A percentile compares a stretch with the other conserved stretches of the same genome.
phyloP scores from a whole-genome alignment of 1,140 invertebrate genomes.

The Tenebrio molitor region DNA sequence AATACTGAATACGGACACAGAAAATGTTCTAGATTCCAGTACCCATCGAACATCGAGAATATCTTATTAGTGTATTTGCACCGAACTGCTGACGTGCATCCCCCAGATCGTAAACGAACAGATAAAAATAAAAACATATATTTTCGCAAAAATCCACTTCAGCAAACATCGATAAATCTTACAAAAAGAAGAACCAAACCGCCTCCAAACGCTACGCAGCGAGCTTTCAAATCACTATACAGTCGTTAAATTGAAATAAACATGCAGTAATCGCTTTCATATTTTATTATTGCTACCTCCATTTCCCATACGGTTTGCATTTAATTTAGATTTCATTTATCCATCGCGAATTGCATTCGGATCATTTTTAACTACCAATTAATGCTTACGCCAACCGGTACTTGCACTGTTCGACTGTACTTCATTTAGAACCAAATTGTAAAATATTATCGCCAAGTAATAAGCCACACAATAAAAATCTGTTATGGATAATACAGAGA shows the following conservation, averaged over 20 bases:
- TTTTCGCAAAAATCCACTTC: not conserved
- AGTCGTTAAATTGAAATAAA: not conserved
- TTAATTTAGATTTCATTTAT: conserved; percentile 8
- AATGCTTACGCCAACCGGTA: too few relatives aligned
- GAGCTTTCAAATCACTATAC: too few relatives aligned
- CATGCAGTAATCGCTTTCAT: not conserved
- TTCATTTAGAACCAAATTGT: conserved; percentile 14
- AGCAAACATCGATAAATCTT: conserved; percentile 14
- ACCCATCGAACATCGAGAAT: conserved; percentile 34
- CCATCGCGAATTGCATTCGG: not conserved
- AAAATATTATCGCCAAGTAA: conserved; percentile 9
- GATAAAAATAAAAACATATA: conserved; percentile 7
- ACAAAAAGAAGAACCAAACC: not conserved
- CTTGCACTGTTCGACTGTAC: too few relatives aligned
- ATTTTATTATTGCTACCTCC: not conserved
- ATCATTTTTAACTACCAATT: conserved; percentile 1
- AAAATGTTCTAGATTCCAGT: conserved; percentile 35
- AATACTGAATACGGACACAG: conserved; percentile 43
- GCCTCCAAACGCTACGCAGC: too few relatives aligned
- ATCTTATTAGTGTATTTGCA: conserved; percentile 41
- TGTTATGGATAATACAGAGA: conserved; percentile 34
- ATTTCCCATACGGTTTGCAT: conserved; percentile 3
- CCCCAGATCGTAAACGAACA: conserved; percentile 15
- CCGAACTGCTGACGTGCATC: conserved; percentile 5
- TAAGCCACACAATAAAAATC: conserved; percentile 35